phyloP scores from a whole-genome alignment of 1,140 invertebrate species.

The Penaeus vannamei region DNA sequence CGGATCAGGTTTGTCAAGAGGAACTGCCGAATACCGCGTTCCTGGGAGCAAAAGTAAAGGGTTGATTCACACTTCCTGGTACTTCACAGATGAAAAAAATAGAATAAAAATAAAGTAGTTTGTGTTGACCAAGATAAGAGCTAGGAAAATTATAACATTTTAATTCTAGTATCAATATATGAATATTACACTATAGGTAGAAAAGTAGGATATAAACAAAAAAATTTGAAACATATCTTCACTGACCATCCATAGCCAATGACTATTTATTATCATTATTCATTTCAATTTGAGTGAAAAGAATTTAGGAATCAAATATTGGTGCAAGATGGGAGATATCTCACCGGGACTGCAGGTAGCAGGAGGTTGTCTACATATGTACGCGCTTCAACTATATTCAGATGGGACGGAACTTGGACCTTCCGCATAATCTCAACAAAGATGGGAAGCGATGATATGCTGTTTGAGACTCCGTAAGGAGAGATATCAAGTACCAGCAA shows the following conservation, averaged over 20 bases:
- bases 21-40: constrained; percentile 77
- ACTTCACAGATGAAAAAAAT: no score
- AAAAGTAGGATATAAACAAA: no score
- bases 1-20: constrained; percentile 83
- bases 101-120: no score
- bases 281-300: background rate
- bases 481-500: constrained; percentile 89
- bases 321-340: background rate
- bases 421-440: constrained; percentile 80
- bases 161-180: no score
- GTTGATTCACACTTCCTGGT: background rate
- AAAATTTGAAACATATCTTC: background rate
- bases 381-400: constrained; percentile 49
- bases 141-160: background rate
- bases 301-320: background rate
- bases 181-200: no score
- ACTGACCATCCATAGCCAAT: background rate
- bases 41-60: constrained; percentile 69
- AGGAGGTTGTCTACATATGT: constrained; percentile 51
- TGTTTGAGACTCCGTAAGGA: constrained; percentile 79
- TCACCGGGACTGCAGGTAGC: constrained; percentile 50
- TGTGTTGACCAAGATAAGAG: no score
- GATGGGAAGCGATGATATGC: constrained; percentile 77
- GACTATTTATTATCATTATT: no score
- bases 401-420: constrained; percentile 73